A percentile compares a stretch with the other conserved stretches of the same genome.
These are phyloP conservation scores for Epinephelus lanceolatus DNA, from an alignment of 2,113 vertebrate genomes.

Conservation along the genomic window DNA sequence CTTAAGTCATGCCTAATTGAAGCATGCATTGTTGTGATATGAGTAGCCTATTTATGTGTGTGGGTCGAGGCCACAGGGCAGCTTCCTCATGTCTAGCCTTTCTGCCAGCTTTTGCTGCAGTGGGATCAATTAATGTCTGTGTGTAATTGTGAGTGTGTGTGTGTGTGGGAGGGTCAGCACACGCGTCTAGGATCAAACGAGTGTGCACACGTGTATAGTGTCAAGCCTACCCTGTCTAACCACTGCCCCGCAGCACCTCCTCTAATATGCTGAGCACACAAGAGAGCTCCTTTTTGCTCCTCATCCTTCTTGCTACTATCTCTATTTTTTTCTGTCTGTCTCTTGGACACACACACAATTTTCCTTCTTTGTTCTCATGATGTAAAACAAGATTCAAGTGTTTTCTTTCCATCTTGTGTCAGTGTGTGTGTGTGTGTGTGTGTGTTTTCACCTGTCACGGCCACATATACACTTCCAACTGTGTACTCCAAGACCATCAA, in stretches of 20 bases:
- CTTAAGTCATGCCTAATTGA: constrained; percentile 58
- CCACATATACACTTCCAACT: neutral
- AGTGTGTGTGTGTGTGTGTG: neutral
- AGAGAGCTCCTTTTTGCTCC: constrained; percentile 49
- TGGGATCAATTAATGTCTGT: constrained; percentile 77
- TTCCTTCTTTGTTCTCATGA: neutral
- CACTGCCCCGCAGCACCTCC: constrained; percentile 50
- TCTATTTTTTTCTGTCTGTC: constrained; percentile 14
- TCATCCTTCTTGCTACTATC: constrained; percentile 34
- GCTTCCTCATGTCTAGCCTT: constrained; percentile 57
- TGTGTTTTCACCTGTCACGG: neutral
- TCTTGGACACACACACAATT: constrained; percentile 4
- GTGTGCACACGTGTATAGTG: constrained; percentile 24
- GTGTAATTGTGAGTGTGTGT: constrained; percentile 16
- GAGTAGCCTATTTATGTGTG: constrained; percentile 67
- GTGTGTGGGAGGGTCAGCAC: constrained; percentile 52
- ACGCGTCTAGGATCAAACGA: constrained; percentile 47
- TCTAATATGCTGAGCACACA: constrained; percentile 68
- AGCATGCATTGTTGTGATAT: constrained; percentile 55
- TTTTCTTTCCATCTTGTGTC: constrained; percentile 18
- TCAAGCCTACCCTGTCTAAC: constrained; percentile 39
- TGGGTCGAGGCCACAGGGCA: constrained; percentile 66
- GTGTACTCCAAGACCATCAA: neutral
- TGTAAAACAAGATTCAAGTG: constrained; percentile 28
- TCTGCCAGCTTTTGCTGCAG: constrained; percentile 68